Conservation (phyloP, 2,888 invertebrate genomes). For the Pasiphila rectangulata region DNA sequence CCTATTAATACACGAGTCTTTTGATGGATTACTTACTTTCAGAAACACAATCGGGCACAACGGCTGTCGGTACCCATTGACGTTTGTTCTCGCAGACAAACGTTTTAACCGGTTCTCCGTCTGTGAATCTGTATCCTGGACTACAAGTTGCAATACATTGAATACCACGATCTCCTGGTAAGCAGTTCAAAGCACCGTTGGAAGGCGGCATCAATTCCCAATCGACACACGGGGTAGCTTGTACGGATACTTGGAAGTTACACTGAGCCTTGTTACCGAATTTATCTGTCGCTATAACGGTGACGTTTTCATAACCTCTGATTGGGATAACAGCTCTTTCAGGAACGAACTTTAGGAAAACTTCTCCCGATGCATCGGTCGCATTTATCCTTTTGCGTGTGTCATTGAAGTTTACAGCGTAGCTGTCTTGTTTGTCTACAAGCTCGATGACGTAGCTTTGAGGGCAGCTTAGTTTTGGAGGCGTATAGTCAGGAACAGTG, state of each 20-base stretch:
- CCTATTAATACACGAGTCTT: too few relatives aligned
- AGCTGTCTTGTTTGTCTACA: slow-evolving; percentile 93
- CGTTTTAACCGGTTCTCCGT: slow-evolving; percentile 92
- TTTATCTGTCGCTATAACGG: slow-evolving; percentile 92
- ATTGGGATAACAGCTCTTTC: slow-evolving; percentile 92
- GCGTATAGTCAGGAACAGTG: slow-evolving; percentile 95
- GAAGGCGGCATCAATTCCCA: slow-evolving; percentile 95
- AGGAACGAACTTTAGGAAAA: slow-evolving; percentile 89
- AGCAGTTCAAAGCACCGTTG: slow-evolving; percentile 92
- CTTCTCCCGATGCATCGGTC: slow-evolving; percentile 93
- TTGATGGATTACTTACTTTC: slow-evolving; percentile 83
- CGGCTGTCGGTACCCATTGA: slow-evolving; percentile 92
- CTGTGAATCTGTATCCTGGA: slow-evolving; percentile 93
- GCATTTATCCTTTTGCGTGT: slow-evolving; percentile 91
- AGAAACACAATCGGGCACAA: slow-evolving; percentile 97
- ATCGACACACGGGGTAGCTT: slow-evolving; percentile 96
- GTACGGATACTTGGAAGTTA: slow-evolving; percentile 95
- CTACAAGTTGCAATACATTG: slow-evolving; percentile 95
- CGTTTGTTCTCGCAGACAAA: slow-evolving; percentile 91
- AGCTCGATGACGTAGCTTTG: slow-evolving; percentile 96
- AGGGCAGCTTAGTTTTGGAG: slow-evolving; percentile 93
- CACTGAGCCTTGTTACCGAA: slow-evolving; percentile 94
- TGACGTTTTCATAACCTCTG: slow-evolving; percentile 94
- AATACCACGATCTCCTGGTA: slow-evolving; percentile 89
- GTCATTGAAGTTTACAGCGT: slow-evolving; percentile 94